A percentile compares a stretch with the other conserved stretches of the same genome.
These are phyloP conservation scores for Beroe ovata DNA, from an alignment of 37 sponge, comb jelly and placozoan species.

Conservation along the genomic window DNA sequence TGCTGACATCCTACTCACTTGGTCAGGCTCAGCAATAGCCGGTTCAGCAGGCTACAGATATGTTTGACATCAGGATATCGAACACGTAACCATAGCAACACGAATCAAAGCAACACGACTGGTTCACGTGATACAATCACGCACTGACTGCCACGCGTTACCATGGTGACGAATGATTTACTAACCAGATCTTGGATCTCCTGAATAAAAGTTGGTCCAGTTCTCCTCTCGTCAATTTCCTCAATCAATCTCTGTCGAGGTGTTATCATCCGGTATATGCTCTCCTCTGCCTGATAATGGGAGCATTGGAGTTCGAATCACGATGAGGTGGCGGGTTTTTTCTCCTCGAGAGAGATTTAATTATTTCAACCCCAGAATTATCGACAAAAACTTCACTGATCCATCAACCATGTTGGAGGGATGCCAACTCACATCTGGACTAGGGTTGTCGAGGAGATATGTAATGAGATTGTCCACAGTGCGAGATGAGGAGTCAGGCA, in stretches of 20 bases:
- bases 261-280: slow-evolving; percentile 56
- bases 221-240: slow-evolving; percentile 53
- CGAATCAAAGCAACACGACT: background rate
- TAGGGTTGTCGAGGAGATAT: slow-evolving; percentile 28
- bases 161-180: no score
- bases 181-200: background rate
- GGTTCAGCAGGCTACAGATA: slow-evolving; percentile 25
- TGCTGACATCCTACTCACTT: slow-evolving; percentile 1
- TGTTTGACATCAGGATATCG: no score
- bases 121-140: background rate
- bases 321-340: no score
- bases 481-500: slow-evolving; percentile 26
- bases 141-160: background rate
- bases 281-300: slow-evolving; percentile 30
- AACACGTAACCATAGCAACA: no score
- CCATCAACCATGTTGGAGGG: no score
- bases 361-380: no score
- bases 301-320: no score
- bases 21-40: slow-evolving; percentile 18
- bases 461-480: slow-evolving; percentile 33
- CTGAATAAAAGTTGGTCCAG: background rate
- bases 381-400: no score
- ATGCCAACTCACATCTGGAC: slow-evolving; percentile 4
- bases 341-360: no score
- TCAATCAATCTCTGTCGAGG: slow-evolving; percentile 53